Evolutionary conservation across 2,797 vertebrate species (phyloP).

Genomic region (Acanthopagrus latus): DNA sequence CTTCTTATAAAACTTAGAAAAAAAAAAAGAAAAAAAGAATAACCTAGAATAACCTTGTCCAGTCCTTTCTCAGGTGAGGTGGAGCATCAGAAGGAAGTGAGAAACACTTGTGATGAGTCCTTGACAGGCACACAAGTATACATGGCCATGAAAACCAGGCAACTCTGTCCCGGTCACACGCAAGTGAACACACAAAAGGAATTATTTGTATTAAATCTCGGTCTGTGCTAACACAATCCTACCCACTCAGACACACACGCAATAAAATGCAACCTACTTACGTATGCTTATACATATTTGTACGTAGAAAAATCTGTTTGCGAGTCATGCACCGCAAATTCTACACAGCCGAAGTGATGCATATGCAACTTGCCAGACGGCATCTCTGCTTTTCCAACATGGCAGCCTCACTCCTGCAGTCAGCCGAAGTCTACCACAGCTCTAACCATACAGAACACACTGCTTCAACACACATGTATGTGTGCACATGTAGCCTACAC

Average conservation of each 20-base stretch:
- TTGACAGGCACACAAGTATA: conserved; percentile 5
- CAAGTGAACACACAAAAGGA: background rate
- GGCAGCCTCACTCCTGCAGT: conserved; percentile 22
- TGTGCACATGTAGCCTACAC: background rate
- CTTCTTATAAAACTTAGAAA: background rate
- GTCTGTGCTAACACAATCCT: background rate
- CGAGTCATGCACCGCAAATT: conserved; percentile 35
- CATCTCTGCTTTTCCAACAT: conserved; percentile 33
- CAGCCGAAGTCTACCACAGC: conserved; percentile 21
- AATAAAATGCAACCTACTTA: background rate
- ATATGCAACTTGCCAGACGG: conserved; percentile 54
- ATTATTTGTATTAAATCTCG: background rate
- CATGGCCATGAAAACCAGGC: conserved; percentile 9
- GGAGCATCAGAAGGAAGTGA: background rate
- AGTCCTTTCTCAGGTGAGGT: background rate
- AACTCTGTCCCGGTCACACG: conserved; percentile 12
- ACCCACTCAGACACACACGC: background rate
- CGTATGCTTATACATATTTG: conserved; percentile 20
- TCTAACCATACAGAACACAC: conserved; percentile 26
- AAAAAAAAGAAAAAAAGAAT: background rate
- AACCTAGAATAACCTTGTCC: background rate
- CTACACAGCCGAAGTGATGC: conserved; percentile 38
- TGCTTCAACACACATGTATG: background rate
- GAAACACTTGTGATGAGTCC: conserved; percentile 10
- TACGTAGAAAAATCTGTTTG: conserved; percentile 30